Conservation (phyloP, 2,797 vertebrate genomes). For the Borostomias antarcticus region DNA sequence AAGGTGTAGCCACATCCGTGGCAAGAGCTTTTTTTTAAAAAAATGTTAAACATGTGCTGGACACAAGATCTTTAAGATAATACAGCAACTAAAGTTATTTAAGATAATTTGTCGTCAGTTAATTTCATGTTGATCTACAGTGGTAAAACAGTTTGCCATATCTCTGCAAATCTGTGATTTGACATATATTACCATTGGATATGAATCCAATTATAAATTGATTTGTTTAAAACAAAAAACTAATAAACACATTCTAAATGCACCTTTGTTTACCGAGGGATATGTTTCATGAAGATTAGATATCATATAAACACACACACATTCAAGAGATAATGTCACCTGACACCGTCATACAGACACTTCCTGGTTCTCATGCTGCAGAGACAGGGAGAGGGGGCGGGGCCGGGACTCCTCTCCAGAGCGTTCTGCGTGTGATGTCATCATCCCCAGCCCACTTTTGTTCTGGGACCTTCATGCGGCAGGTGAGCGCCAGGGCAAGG, state of each 20-base stretch:
- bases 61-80: neutral
- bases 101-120: neutral
- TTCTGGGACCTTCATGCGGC: neutral
- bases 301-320: neutral
- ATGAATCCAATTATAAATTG: neutral
- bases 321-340: neutral
- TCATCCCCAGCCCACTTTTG: too few species aligned
- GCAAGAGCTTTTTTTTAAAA: neutral
- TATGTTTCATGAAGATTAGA: too few species aligned
- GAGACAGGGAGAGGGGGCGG: neutral
- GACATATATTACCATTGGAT: neutral
- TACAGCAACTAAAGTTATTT: neutral
- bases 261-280: too few species aligned
- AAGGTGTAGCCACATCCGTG: slow-evolving; percentile 8
- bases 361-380: neutral
- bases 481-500: neutral
- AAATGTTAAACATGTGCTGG: slow-evolving; percentile 14
- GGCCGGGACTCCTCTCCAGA: neutral
- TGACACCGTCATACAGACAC: neutral
- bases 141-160: too few species aligned
- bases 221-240: neutral
- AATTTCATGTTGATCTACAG: too few species aligned
- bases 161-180: neutral
- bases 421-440: neutral
- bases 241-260: neutral